Evolutionary conservation across 1,140 invertebrate genomes (phyloP), one percentile per base, ranked within the genome.

Genomic region (Zaprionus camerounensis): DNA sequence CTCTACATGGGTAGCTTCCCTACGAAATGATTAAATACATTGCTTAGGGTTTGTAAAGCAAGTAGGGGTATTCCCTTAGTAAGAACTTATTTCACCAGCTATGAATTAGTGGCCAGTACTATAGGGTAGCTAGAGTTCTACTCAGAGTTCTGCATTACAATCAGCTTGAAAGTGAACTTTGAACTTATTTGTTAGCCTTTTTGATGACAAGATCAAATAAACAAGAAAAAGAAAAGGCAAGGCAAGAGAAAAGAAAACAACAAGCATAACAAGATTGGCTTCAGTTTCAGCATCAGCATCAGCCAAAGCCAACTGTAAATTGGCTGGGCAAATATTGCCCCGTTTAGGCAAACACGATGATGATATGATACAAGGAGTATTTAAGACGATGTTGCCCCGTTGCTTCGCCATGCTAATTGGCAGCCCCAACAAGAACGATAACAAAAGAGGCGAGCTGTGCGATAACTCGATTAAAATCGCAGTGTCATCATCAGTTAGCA

Each of bases 341-440:
- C 53, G 59, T 46, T 15, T 56, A 20, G 13, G 26, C 65, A 58
- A 59, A 59, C 49, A 71, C 15, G 15, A 77, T 59, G 34, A 71
- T 63, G 59, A 71, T 78, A 46, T 61, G 71, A 78, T 62, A 51
- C 12, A 36, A 51, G 46, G 46, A 51, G 20, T 28, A 44, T 31
- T 36, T 41, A 7, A 51, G 24, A 53, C 5, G 24, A 17, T 44
- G 28, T 13, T 46, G 24, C 6, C 36, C 15, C 38, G 38, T n/a
- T 56, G 62, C 11, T 24, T 36, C 62, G 34, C 41, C 41, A 31
- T 36, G 76, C 79, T 85, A 85, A 86, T 86, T 85, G 72, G 68
- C 46, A 44, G 49, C 34, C 71, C 55, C 61, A 64, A 72, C 17
- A 55, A 55, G 53, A 59, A 53, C 20, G 22, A 53, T 24, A 56